Evolutionary conservation across 1,140 invertebrate genomes (phyloP).

Genomic region (Halictus rubicundus): DNA sequence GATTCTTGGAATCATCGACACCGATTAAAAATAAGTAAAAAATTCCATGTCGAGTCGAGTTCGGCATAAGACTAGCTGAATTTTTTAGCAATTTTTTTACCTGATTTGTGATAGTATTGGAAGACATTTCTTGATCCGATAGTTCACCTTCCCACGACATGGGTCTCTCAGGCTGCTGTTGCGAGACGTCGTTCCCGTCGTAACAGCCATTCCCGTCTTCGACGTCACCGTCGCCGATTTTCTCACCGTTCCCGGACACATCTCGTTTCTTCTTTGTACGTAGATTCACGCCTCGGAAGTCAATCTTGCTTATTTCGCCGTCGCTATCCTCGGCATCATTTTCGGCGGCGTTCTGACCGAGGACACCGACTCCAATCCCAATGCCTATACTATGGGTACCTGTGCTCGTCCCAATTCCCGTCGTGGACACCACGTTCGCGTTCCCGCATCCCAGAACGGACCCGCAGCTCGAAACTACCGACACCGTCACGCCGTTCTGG

Average conservation of each 20-base stretch:
- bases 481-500: constrained; percentile 79
- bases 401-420: constrained; percentile 46
- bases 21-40: neutral
- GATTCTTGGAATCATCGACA: too few relatives aligned
- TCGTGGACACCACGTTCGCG: constrained; percentile 38
- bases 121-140: constrained; percentile 87
- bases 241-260: constrained; percentile 50
- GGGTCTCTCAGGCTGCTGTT: constrained; percentile 83
- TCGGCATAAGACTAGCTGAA: neutral
- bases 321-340: constrained; percentile 81
- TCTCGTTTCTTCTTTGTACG: constrained; percentile 81
- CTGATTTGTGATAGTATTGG: constrained; percentile 79
- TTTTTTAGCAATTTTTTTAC: too few relatives aligned
- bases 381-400: constrained; percentile 63
- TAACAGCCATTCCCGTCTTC: constrained; percentile 67
- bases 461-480: constrained; percentile 76
- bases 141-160: constrained; percentile 96
- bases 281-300: constrained; percentile 81
- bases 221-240: constrained; percentile 52
- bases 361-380: constrained; percentile 48
- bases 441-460: constrained; percentile 58
- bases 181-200: constrained; percentile 70
- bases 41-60: too few relatives aligned
- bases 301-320: constrained; percentile 82
- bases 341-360: constrained; percentile 50